These are phyloP conservation scores for Nyctalus aviator DNA, from an alignment of 2,797 vertebrate genomes.

Conservation along the genomic window DNA sequence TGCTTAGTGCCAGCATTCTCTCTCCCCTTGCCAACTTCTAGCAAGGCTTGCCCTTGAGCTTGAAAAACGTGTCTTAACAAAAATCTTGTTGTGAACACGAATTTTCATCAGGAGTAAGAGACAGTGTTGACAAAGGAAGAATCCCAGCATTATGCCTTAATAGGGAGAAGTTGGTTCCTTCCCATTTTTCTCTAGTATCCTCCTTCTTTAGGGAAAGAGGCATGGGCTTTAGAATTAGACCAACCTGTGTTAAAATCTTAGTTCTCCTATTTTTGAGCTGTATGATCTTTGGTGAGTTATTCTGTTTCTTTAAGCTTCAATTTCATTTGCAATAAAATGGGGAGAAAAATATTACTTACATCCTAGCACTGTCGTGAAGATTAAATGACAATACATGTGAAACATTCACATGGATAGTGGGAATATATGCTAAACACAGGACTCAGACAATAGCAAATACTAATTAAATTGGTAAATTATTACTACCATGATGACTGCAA, in stretches of 20 bases:
- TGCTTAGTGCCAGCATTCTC: not conserved
- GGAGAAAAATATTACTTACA: not conserved
- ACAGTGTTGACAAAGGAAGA: not conserved
- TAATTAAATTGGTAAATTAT: conserved; percentile 11
- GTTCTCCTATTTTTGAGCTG: not conserved
- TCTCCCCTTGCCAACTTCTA: not conserved
- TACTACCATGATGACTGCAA: not conserved
- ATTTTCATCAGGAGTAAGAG: not conserved
- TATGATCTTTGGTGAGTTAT: conserved; percentile 28
- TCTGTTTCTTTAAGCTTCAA: not conserved
- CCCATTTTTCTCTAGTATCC: not conserved
- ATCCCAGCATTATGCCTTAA: not conserved
- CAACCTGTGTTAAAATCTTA: not conserved
- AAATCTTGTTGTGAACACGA: conserved; percentile 5
- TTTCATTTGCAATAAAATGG: not conserved
- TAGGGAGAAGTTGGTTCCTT: not conserved
- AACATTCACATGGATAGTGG: not conserved
- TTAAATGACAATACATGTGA: not conserved
- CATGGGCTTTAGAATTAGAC: not conserved
- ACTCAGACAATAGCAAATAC: not conserved
- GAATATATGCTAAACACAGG: not conserved
- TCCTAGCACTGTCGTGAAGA: not conserved
- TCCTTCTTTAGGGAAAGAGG: not conserved
- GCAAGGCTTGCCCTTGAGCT: not conserved
- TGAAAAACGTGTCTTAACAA: not conserved